These are phyloP conservation scores for Nomada flava DNA, from an alignment of 2,888 invertebrate species.

Conservation along the genomic window DNA sequence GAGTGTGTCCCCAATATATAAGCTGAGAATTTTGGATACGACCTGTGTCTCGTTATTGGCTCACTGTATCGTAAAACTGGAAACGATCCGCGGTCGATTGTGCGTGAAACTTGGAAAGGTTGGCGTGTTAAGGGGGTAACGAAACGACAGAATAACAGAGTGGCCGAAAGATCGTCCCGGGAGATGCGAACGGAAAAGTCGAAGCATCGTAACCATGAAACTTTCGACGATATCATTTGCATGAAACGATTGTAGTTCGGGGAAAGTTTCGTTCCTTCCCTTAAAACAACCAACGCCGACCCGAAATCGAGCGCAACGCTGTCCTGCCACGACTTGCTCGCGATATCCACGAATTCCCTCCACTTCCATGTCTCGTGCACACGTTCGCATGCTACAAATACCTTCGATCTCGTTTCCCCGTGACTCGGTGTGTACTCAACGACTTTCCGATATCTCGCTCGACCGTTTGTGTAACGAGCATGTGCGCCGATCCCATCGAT, in stretches of 20 bases:
- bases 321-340: too few relatives aligned
- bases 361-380: neutral
- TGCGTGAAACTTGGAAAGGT: constrained; percentile 4
- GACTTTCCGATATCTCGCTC: neutral
- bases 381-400: neutral
- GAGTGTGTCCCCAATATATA: constrained; percentile 40
- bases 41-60: neutral
- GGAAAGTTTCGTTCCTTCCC: neutral
- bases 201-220: constrained; percentile 1
- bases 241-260: neutral
- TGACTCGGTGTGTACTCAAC: neutral
- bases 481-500: constrained; percentile 19
- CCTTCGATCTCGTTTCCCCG: neutral
- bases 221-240: constrained; percentile 24
- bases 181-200: neutral
- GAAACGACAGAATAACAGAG: constrained; percentile 5
- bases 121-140: constrained; percentile 13
- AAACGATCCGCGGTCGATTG: neutral
- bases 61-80: neutral
- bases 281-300: neutral
- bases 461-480: neutral
- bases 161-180: constrained; percentile 10
- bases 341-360: neutral
- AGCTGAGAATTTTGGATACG: neutral
- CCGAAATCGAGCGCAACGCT: neutral